Evolutionary conservation across 2,797 vertebrate genomes (phyloP), one percentile per base, ranked within the genome.

Genomic region (Cryptoblepharus egeriae): DNA sequence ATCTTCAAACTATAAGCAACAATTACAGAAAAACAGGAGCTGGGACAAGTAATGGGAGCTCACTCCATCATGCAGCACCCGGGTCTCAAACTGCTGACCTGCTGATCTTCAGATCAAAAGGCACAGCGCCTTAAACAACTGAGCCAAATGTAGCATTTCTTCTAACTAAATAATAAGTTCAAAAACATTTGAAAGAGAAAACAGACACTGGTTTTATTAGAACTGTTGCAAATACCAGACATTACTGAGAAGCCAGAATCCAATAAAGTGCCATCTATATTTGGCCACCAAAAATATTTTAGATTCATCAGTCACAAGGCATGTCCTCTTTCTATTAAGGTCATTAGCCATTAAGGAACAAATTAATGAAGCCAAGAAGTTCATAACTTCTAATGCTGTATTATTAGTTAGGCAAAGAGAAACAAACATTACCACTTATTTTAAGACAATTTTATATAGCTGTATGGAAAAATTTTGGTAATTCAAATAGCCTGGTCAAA

Each of bases 91-190:
- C n/a, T n/a, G n/a, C n/a, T n/a, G n/a, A n/a, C n/a, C n/a, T n/a
- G n/a, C n/a, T n/a, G n/a, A n/a, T n/a, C n/a, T n/a, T n/a, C n/a
- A n/a, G n/a, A n/a, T n/a, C n/a, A n/a, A n/a, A n/a, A n/a, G n/a
- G n/a, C n/a, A n/a, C n/a, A n/a, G n/a, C n/a, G n/a, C n/a, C n/a
- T n/a, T n/a, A n/a, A n/a, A n/a, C n/a, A n/a, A n/a, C n/a, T n/a
- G n/a, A n/a, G n/a, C n/a, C n/a, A n/a, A n/a, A 2, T 22, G 77
- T 22, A 35, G 6, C 52, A 69, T 10, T 3, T 57, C n/a, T 70
- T 79, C 82, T 76, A 80, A 69, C 1, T 55, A 72, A 22, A 35
- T 2, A 86, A 30, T 58, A 67, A 49, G 42, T 60, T 79, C 49
- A 1, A 5, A 80, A 37, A n/a, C 57, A 79, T 70, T 65, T 10